These are phyloP conservation scores for Mesopsocus fuscifrons DNA, from an alignment of 2,888 invertebrate species.

Conservation along the genomic window DNA sequence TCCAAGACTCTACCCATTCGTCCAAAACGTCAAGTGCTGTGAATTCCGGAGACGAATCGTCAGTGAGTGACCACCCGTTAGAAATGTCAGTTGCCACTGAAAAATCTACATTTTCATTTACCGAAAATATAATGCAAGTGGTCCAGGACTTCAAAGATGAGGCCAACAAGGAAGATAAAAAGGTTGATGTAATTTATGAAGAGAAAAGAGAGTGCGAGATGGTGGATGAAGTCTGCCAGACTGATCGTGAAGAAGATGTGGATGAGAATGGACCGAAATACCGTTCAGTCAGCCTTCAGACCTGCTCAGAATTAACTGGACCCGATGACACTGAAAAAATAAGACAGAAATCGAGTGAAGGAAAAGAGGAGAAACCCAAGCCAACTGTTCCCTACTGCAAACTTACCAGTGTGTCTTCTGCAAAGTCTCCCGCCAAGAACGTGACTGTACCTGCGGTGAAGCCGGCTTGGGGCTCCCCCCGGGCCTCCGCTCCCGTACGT, in stretches of 20 bases:
- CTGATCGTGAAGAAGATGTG: background rate
- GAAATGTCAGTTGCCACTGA: background rate
- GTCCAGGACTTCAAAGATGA: background rate
- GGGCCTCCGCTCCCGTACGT: constrained; percentile 15
- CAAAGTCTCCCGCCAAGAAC: background rate
- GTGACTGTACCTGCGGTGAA: constrained; percentile 9
- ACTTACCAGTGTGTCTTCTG: background rate
- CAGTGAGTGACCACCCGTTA: background rate
- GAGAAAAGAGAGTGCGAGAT: background rate
- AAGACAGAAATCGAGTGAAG: constrained; percentile 8
- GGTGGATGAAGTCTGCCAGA: constrained; percentile 5
- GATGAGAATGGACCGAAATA: constrained; percentile 3
- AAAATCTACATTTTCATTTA: background rate
- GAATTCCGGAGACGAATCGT: background rate
- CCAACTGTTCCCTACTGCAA: background rate
- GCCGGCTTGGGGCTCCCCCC: constrained; percentile 20
- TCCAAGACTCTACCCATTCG: background rate
- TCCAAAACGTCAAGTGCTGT: background rate
- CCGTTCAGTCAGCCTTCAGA: constrained; percentile 1
- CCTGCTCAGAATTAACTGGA: background rate
- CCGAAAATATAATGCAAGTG: background rate
- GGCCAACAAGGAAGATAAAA: background rate
- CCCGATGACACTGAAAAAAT: constrained; percentile 11
- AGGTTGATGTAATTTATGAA: background rate
- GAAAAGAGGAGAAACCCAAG: background rate